phyloP scores from a whole-genome alignment of 2,888 invertebrate species.

The Blomia tropicalis region DNA sequence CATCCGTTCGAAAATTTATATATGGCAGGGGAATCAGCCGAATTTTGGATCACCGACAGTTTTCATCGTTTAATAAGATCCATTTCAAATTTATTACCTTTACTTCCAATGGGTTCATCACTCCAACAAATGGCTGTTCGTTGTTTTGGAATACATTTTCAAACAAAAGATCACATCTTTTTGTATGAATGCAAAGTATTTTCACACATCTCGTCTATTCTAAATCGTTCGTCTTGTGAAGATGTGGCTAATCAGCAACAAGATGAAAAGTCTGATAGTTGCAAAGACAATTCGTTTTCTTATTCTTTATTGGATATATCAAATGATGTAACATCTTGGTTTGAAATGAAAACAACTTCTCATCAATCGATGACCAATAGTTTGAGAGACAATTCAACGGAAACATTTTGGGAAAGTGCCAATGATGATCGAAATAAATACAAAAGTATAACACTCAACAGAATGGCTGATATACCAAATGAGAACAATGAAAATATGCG shows the following conservation, averaged over 20 bases:
- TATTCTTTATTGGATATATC: conserved; percentile 36
- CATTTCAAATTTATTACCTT: conserved; percentile 74
- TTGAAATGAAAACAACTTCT: conserved; percentile 75
- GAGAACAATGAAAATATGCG: conserved; percentile 45
- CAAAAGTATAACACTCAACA: conserved; percentile 59
- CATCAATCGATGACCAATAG: conserved; percentile 84
- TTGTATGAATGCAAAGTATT: conserved; percentile 83
- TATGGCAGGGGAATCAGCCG: conserved; percentile 44
- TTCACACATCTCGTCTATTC: conserved; percentile 82
- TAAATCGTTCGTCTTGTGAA: conserved; percentile 46
- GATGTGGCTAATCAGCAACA: conserved; percentile 16
- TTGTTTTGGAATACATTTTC: conserved; percentile 80
- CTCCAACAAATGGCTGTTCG: conserved; percentile 77
- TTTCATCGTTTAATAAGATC: conserved; percentile 77
- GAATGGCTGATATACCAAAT: conserved; percentile 41
- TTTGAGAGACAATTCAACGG: conserved; percentile 78
- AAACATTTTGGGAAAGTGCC: conserved; percentile 98
- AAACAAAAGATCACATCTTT: conserved; percentile 73
- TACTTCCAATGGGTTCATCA: conserved; percentile 68
- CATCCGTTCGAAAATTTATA: conserved; percentile 63
- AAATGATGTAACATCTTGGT: conserved; percentile 54
- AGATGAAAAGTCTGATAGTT: neutral
- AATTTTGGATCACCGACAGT: conserved; percentile 45
- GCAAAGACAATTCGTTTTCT: neutral
- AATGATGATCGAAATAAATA: conserved; percentile 84